Conservation (phyloP, 2,888 invertebrate species). For the Melitaea athalia region DNA sequence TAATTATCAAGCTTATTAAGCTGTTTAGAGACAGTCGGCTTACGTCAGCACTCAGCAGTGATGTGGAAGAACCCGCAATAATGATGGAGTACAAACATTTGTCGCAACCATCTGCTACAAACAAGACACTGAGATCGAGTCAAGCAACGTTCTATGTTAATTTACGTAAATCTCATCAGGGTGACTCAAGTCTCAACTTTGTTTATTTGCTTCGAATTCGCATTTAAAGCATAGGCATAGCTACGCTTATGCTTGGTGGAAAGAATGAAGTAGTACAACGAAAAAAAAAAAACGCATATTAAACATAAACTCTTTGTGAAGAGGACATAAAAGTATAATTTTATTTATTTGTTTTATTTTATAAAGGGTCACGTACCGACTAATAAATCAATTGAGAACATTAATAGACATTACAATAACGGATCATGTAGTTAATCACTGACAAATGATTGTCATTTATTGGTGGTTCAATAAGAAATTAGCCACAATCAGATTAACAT, state of each 20-base stretch:
- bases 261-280: not conserved
- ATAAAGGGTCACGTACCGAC: no score
- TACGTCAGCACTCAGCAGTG: constrained; percentile 3
- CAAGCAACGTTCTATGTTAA: constrained; percentile 33
- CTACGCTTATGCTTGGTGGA: not conserved
- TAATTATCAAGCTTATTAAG: not conserved
- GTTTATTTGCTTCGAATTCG: constrained; percentile 15
- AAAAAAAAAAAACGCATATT: no score
- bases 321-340: no score
- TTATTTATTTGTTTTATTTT: no score
- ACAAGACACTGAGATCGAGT: constrained; percentile 26
- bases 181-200: not conserved
- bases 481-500: not conserved
- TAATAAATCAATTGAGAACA: no score
- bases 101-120: constrained; percentile 34
- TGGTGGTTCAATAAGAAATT: not conserved
- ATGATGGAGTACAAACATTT: constrained; percentile 33
- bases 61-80: constrained; percentile 33
- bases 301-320: no score
- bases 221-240: not conserved
- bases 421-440: constrained; percentile 5
- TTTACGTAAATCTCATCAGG: constrained; percentile 25
- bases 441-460: constrained; percentile 13
- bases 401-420: no score
- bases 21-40: not conserved